Evolutionary conservation across 2,888 invertebrate genomes (phyloP).

Genomic region (Prenolepis imparis): DNA sequence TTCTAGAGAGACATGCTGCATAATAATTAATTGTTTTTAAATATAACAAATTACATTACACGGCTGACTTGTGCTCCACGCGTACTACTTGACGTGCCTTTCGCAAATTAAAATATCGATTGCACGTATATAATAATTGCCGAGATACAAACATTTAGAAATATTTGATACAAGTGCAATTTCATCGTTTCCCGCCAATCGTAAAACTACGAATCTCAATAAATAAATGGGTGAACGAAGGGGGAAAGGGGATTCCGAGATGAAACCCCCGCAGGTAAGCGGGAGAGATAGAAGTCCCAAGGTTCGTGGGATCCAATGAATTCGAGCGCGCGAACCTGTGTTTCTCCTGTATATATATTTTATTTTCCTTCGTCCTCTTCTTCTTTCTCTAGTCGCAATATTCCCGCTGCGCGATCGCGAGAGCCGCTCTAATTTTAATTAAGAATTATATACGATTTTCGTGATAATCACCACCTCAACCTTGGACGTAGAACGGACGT

Average conservation of each 20-base stretch:
- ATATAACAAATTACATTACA: not conserved
- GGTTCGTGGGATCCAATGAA: slow-evolving; percentile 74
- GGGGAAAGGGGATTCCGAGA: not conserved
- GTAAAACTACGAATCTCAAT: slow-evolving; percentile 73
- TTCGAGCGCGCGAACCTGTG: slow-evolving; percentile 69
- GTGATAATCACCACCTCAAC: slow-evolving; percentile 72
- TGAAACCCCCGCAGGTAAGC: slow-evolving; percentile 24
- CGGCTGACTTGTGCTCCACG: not conserved
- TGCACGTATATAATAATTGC: not conserved
- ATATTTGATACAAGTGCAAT: slow-evolving; percentile 13
- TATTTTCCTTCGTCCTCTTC: slow-evolving; percentile 15
- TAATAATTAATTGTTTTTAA: not conserved
- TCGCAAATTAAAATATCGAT: slow-evolving; percentile 4
- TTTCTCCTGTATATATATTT: slow-evolving; percentile 53
- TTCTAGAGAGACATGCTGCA: too few relatives aligned
- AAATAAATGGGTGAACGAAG: slow-evolving; percentile 62
- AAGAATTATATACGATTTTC: slow-evolving; percentile 77
- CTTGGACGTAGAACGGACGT: slow-evolving; percentile 68
- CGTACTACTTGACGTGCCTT: not conserved
- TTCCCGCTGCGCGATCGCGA: slow-evolving; percentile 78
- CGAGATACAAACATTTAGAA: not conserved
- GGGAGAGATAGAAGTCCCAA: slow-evolving; percentile 54
- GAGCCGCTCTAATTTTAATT: slow-evolving; percentile 82
- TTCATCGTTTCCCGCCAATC: slow-evolving; percentile 50
- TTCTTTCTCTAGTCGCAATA: slow-evolving; percentile 70